phyloP scores from a whole-genome alignment of 2,797 vertebrate species.

The Balearica regulorum region DNA sequence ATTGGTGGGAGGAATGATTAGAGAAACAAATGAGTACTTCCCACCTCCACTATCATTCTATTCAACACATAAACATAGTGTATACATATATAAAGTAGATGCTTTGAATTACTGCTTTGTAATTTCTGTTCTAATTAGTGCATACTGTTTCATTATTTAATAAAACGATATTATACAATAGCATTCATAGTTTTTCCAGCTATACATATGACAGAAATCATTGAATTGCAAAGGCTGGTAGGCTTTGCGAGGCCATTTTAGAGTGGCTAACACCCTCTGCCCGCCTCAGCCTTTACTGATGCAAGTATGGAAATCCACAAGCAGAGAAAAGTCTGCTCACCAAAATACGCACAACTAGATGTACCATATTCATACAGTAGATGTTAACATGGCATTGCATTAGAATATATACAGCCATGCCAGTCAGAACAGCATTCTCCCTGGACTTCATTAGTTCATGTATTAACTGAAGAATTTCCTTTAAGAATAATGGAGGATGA shows the following conservation, averaged over 20 bases:
- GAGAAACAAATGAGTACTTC: conserved; percentile 31
- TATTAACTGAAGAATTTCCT: not conserved
- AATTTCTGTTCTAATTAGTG: conserved; percentile 10
- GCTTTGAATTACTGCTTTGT: not conserved
- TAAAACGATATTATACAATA: not conserved
- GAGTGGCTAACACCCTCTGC: not conserved
- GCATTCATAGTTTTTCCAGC: not conserved
- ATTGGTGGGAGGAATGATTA: conserved; percentile 36
- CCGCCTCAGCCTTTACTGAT: not conserved
- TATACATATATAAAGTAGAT: not conserved
- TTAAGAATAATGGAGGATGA: not conserved
- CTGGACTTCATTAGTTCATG: not conserved
- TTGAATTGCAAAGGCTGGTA: not conserved
- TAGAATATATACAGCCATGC: not conserved
- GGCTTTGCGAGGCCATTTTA: not conserved
- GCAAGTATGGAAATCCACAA: not conserved
- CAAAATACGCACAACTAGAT: not conserved
- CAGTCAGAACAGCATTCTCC: not conserved
- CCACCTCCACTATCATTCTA: not conserved
- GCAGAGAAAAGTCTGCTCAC: not conserved
- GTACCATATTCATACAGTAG: not conserved
- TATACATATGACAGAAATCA: not conserved
- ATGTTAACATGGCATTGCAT: not conserved
- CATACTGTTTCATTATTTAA: not conserved
- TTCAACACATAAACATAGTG: not conserved